These are phyloP conservation scores for Trinorchestia longiramus DNA, from an alignment of 1,140 invertebrate species.

Conservation along the genomic window DNA sequence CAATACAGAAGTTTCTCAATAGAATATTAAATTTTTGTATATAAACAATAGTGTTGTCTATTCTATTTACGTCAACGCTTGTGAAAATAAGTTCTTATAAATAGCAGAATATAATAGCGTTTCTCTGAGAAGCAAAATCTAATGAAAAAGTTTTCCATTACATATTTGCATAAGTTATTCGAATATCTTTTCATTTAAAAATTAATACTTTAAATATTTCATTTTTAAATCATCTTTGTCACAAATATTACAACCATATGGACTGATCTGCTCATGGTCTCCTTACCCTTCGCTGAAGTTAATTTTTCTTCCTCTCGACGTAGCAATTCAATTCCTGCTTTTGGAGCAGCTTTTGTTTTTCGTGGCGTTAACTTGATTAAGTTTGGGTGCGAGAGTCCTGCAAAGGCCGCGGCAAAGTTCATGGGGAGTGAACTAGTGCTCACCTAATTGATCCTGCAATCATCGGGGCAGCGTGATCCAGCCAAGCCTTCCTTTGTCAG, in stretches of 20 bases:
- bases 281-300: neutral
- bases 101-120: neutral
- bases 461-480: neutral
- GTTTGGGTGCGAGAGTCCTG: neutral
- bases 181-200: neutral
- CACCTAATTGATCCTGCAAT: conserved; percentile 34
- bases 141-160: neutral
- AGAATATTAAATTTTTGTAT: neutral
- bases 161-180: neutral
- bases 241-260: neutral
- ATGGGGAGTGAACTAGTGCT: conserved; percentile 22
- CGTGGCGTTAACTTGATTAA: conserved; percentile 18
- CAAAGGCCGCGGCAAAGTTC: conserved; percentile 31
- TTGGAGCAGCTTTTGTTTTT: conserved; percentile 5
- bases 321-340: conserved; percentile 34
- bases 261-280: neutral
- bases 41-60: neutral
- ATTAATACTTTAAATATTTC: neutral
- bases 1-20: neutral
- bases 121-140: neutral
- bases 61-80: neutral
- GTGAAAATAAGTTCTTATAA: neutral
- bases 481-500: neutral
- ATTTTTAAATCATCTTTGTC: neutral
- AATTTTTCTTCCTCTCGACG: neutral